A percentile compares a stretch with the other conserved stretches of the same genome.
These are phyloP conservation scores for Xylota segnis DNA, from an alignment of 2,888 invertebrate species.

Conservation along the genomic window DNA sequence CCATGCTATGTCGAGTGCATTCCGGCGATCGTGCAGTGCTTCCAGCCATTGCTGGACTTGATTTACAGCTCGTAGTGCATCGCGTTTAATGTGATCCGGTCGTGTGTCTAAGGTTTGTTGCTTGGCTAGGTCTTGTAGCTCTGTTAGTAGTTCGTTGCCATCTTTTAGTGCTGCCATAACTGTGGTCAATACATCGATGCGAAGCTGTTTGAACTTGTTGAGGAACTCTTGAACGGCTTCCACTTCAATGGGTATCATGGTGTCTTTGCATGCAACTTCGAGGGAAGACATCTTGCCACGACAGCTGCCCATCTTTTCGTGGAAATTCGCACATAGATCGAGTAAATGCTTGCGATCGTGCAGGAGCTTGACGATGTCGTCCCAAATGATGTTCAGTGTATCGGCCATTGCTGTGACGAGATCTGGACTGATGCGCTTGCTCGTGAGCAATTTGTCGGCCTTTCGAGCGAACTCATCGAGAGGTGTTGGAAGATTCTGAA, in stretches of 20 bases:
- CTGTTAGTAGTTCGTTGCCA: conserved; percentile 90
- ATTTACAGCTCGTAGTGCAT: conserved; percentile 85
- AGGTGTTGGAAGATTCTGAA: conserved; percentile 93
- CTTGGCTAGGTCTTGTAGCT: conserved; percentile 90
- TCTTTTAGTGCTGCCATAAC: conserved; percentile 92
- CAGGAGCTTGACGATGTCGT: conserved; percentile 91
- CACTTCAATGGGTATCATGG: conserved; percentile 89
- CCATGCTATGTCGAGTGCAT: conserved; percentile 89
- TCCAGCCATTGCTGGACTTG: conserved; percentile 92
- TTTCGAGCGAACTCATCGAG: conserved; percentile 94
- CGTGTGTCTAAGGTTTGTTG: conserved; percentile 91
- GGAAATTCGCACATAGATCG: conserved; percentile 92
- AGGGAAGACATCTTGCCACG: conserved; percentile 88
- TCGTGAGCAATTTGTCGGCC: conserved; percentile 93
- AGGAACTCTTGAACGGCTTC: conserved; percentile 89
- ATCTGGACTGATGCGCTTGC: conserved; percentile 90
- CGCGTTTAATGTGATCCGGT: conserved; percentile 87
- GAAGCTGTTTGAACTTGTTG: conserved; percentile 89
- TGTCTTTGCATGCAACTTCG: conserved; percentile 89
- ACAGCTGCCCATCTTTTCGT: conserved; percentile 89
- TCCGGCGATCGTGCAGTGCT: conserved; percentile 90
- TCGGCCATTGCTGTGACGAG: conserved; percentile 96
- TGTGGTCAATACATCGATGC: conserved; percentile 90
- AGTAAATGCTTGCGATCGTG: conserved; percentile 91
- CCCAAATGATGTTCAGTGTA: conserved; percentile 91